These are phyloP conservation scores for Drosophila limbata DNA, from an alignment of 2,888 invertebrate genomes.

Conservation along the genomic window DNA sequence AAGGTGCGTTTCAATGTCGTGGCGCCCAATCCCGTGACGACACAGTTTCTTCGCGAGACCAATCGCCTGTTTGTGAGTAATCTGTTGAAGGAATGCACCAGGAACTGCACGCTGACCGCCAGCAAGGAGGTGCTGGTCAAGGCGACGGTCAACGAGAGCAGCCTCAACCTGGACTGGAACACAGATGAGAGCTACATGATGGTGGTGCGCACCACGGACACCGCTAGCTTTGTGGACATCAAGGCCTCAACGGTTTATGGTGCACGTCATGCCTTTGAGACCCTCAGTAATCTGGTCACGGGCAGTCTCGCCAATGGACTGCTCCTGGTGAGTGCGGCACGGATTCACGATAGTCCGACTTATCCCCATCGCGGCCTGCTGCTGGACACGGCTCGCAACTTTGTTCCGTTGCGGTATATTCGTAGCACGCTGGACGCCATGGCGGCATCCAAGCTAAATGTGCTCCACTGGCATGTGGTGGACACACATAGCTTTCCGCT, in stretches of 20 bases:
- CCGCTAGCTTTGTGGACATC: conserved; percentile 87
- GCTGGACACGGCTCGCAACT: conserved; percentile 96
- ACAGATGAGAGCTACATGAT: conserved; percentile 90
- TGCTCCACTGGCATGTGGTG: conserved; percentile 96
- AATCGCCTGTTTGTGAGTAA: conserved; percentile 87
- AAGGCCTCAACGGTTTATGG: conserved; percentile 89
- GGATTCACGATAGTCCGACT: conserved; percentile 91
- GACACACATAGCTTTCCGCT: conserved; percentile 97
- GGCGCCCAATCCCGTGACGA: conserved; percentile 85
- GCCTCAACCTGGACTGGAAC: conserved; percentile 87
- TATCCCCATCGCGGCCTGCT: conserved; percentile 94
- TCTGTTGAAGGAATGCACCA: conserved; percentile 87
- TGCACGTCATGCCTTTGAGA: conserved; percentile 91
- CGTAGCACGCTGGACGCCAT: conserved; percentile 91
- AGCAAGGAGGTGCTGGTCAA: conserved; percentile 87
- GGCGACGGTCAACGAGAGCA: conserved; percentile 86
- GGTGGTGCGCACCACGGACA: conserved; percentile 87
- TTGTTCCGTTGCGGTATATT: conserved; percentile 89
- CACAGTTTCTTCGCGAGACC: conserved; percentile 87
- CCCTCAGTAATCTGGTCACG: conserved; percentile 89
- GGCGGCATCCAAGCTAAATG: conserved; percentile 95
- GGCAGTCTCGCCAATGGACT: conserved; percentile 86
- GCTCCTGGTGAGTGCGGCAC: conserved; percentile 88
- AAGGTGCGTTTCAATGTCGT: conserved; percentile 86
- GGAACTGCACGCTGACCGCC: conserved; percentile 85